Base-by-base conservation (phyloP, 2,797 vertebrate genomes). In the Oreonectes daqikongensis region DNA sequence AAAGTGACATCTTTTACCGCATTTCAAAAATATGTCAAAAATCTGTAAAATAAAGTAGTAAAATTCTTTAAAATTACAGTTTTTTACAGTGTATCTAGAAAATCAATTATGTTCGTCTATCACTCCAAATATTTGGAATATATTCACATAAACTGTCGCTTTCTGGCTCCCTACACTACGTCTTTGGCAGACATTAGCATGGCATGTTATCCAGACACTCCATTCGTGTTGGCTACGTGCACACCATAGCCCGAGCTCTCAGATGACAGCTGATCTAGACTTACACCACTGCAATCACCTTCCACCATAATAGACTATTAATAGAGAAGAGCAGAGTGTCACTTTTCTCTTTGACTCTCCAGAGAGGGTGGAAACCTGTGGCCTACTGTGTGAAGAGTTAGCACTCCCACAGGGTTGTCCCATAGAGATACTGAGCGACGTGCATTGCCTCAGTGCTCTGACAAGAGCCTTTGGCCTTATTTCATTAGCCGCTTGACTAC, bases 271-370 rank as follows among this genome's bases (percentile, higher is more conserved):
- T 5, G 83, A 85, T 77, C 83, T 88, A 86, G 86, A 80, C 86
- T 87, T 86, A 85, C 85, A 85, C 82, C 66, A 85, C 82, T 83
- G 67, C 86, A 87, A 83, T 84, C 85, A 85, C 87, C 86, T 88
- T 83, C 83, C 81, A 85, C 85, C 85, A 89, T 86, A 90, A 89
- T 88, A 84, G 88, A 86, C 89, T 91, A 90, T 89, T 89, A 89
- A 89, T 88, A 89, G 82, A 85, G 76, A 72, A 52, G 65, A 72
- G 83, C 75, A 67, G 74, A 83, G 78, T 26, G 55, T 84, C 70
- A 15, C 79, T 82, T 77, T 87, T 84, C 83, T 77, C 83, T 83
- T 76, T 82, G 78, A 14, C 40, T 60, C 52, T 72, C 73, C 71
- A 20, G 55, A 38, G 53, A 0, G 15, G 30, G 53, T 60, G 74